Evolutionary conservation across 2,888 invertebrate genomes (phyloP).

Genomic region (Eurytoma californica): DNA sequence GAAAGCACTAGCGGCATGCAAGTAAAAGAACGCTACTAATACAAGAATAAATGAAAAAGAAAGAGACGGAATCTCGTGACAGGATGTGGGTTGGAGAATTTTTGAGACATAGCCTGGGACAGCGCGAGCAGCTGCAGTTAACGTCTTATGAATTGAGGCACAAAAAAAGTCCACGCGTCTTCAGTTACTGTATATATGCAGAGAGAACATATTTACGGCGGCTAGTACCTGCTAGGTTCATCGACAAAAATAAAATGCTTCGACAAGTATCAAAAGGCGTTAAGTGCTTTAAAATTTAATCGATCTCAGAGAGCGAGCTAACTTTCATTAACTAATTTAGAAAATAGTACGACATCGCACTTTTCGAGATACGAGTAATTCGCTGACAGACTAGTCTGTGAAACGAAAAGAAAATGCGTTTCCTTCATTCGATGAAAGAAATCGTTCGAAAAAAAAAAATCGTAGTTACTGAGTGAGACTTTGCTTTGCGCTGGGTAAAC

Average conservation of each 20-base stretch:
- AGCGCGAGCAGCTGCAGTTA: conserved; percentile 76
- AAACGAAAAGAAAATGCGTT: neutral
- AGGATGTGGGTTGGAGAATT: conserved; percentile 37
- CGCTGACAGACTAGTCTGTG: neutral
- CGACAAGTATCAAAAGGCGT: too few species aligned
- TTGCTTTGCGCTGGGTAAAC: neutral
- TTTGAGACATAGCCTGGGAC: conserved; percentile 67
- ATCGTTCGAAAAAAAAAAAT: neutral
- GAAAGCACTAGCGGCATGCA: conserved; percentile 31
- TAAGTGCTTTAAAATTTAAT: too few species aligned
- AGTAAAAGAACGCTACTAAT: conserved; percentile 31
- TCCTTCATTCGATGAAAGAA: neutral
- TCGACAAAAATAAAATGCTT: too few species aligned
- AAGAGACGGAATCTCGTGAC: neutral
- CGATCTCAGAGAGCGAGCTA: too few species aligned
- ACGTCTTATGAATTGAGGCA: conserved; percentile 71
- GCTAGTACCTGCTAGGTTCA: too few species aligned
- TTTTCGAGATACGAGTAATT: neutral
- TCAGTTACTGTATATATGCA: neutral
- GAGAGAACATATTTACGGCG: too few species aligned
- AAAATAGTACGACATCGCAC: too few species aligned
- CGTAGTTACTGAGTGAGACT: neutral
- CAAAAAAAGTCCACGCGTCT: conserved; percentile 47
- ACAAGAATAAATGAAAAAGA: conserved; percentile 16
- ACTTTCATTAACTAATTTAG: too few species aligned